Conservation (phyloP, 2,797 vertebrate genomes). For the Morelia viridis region DNA sequence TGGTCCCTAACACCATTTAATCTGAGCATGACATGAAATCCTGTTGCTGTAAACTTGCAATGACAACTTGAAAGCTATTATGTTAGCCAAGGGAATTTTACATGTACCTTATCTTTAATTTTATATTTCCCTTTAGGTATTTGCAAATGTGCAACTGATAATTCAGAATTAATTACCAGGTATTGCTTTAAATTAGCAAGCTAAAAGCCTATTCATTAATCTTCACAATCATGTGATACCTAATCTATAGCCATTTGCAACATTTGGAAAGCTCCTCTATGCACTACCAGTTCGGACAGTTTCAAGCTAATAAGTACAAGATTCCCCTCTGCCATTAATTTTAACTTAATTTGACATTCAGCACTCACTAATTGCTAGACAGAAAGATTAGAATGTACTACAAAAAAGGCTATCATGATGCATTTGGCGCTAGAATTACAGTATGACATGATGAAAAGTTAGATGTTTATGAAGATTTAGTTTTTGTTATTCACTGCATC, state of each 20-base stretch:
- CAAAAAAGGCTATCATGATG: conserved; percentile 56
- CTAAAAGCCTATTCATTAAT: conserved; percentile 94
- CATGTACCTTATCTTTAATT: conserved; percentile 47
- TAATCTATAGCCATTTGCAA: conserved; percentile 92
- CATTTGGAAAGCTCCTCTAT: conserved; percentile 79
- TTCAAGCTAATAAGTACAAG: conserved; percentile 75
- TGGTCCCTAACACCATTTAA: neutral
- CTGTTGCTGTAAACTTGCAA: neutral
- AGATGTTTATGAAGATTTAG: conserved; percentile 6
- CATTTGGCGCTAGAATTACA: conserved; percentile 48
- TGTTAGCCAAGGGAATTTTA: conserved; percentile 49
- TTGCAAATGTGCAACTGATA: conserved; percentile 84
- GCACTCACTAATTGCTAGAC: conserved; percentile 79
- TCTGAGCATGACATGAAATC: neutral
- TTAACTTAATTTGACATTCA: conserved; percentile 83
- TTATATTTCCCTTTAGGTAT: conserved; percentile 74
- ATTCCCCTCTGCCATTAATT: conserved; percentile 79
- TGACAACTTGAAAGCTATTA: conserved; percentile 42
- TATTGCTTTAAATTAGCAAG: conserved; percentile 98
- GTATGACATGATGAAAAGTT: conserved; percentile 34
- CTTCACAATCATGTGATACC: conserved; percentile 87
- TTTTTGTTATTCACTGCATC: conserved; percentile 13
- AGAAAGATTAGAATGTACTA: conserved; percentile 66
- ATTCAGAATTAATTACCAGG: conserved; percentile 96
- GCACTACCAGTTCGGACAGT: conserved; percentile 74